A percentile compares a stretch with the other conserved stretches of the same genome.
Evolutionary conservation across 2,888 invertebrate genomes (phyloP).

Genomic region (Azorinus chamasolen): DNA sequence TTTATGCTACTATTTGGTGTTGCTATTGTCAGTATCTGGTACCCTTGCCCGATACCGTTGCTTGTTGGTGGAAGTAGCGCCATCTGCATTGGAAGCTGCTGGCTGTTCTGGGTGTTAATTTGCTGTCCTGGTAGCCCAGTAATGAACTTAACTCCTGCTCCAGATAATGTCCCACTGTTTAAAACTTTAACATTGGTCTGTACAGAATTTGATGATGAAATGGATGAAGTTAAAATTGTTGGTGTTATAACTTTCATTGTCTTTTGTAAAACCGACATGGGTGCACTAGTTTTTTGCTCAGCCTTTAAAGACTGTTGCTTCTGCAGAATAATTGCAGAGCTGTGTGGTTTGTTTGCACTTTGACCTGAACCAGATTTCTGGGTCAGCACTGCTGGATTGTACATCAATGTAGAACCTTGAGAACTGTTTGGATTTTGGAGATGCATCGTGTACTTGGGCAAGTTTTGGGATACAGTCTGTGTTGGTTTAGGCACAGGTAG

Average conservation of each 20-base stretch:
- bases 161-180: constrained; percentile 36
- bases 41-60: constrained; percentile 56
- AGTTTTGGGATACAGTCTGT: constrained; percentile 13
- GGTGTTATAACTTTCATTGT: constrained; percentile 3
- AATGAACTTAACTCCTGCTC: constrained; percentile 40
- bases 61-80: constrained; percentile 50
- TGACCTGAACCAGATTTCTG: neutral
- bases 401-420: constrained; percentile 39
- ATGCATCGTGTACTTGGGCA: constrained; percentile 56
- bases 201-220: constrained; percentile 1
- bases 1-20: constrained; percentile 28
- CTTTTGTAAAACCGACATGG: neutral
- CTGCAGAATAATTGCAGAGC: too few relatives aligned
- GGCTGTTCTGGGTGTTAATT: constrained; percentile 19
- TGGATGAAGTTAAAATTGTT: neutral
- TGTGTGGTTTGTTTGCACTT: neutral
- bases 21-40: constrained; percentile 53
- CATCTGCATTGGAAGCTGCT: constrained; percentile 57
- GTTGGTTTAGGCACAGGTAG: neutral
- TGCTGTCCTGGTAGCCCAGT: constrained; percentile 38
- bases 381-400: constrained; percentile 20
- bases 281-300: neutral
- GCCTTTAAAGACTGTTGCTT: neutral
- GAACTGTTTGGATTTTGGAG: constrained; percentile 28
- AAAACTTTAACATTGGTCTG: constrained; percentile 33